Percentiles rank a stretch among this genome's conserved stretches.
phyloP scores from a whole-genome alignment of 1,140 invertebrate genomes.

The Drosophila nebulosa region DNA sequence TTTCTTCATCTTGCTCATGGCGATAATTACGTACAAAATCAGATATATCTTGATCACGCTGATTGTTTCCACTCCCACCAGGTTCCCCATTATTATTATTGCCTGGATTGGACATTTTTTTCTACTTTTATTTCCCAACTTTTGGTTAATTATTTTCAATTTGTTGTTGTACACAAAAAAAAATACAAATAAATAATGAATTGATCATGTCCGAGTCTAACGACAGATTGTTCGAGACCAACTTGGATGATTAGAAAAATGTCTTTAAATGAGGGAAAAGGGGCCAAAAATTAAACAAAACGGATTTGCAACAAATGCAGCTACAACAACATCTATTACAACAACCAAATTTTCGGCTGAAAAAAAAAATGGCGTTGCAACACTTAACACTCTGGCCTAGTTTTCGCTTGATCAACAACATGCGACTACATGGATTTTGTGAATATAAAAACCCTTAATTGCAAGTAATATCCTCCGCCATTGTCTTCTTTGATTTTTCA shows the following conservation, averaged over 20 bases:
- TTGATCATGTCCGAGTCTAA: background rate
- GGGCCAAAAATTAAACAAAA: background rate
- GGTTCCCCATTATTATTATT: constrained; percentile 18
- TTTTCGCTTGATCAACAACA: background rate
- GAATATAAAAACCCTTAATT: background rate
- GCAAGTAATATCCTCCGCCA: background rate
- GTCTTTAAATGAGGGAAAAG: no score
- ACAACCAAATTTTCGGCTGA: background rate
- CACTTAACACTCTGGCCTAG: background rate
- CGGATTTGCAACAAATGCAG: background rate
- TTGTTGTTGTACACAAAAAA: background rate
- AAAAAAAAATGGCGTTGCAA: constrained; percentile 1
- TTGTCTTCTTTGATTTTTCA: background rate
- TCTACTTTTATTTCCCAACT: background rate
- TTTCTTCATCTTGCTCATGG: constrained; percentile 40
- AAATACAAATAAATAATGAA: background rate
- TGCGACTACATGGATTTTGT: background rate
- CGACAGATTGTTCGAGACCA: background rate
- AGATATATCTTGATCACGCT: background rate
- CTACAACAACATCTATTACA: background rate
- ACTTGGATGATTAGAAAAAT: background rate
- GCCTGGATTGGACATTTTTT: constrained; percentile 28
- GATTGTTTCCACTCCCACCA: background rate
- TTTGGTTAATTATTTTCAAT: background rate
- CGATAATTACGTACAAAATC: constrained; percentile 46